Base-by-base conservation (phyloP, 1,140 invertebrate species). In the Drosophila rhopaloa region DNA sequence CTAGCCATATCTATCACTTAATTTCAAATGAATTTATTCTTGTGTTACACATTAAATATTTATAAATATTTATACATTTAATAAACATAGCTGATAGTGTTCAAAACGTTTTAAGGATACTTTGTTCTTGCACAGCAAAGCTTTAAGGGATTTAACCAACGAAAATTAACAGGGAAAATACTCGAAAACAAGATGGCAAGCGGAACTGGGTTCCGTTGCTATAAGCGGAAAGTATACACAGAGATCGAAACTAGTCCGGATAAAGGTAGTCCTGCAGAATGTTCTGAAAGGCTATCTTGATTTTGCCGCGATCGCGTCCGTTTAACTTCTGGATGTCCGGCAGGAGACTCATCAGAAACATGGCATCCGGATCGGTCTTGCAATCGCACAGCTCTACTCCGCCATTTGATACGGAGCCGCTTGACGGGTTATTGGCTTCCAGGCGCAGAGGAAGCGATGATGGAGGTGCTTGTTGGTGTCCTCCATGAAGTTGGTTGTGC, bases 221-320 rank as follows among this genome's bases (percentile, higher is more conserved):
- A 35, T 47, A 70, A 76, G 79, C 78, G 66, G 63, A 60, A 62
- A 62, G 73, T 85, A 77, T 85, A 78, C 78, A 86, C 70, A 88
- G 66, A 76, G 74, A 76, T 63, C 61, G 32, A 14, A 47, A 27
- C 38, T 89, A 91, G 65, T 92, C 91, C 32, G 91, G 91, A 81
- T 92, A 92, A 37, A 92, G 74, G 53, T 91, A 92, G 54, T 92
- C 91, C 66, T 92, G 91, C 46, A 92, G 53, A 50, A 92, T 91
- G 51, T 92, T 92, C 66, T 92, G 91, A 40, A 92, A 91, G 55
- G 89, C 91, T 63, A 92, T 92, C 65, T 92, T 92, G 5, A 92
- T 91, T 66, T 92, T 92, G 47, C 91, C 91, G 37, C 91, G 88
- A 78, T 92, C 91, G 8, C 91, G 91, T 24, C 91, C 85, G 38